Base-by-base conservation (phyloP, 2,797 vertebrate genomes). In the Acipenser ruthenus region DNA sequence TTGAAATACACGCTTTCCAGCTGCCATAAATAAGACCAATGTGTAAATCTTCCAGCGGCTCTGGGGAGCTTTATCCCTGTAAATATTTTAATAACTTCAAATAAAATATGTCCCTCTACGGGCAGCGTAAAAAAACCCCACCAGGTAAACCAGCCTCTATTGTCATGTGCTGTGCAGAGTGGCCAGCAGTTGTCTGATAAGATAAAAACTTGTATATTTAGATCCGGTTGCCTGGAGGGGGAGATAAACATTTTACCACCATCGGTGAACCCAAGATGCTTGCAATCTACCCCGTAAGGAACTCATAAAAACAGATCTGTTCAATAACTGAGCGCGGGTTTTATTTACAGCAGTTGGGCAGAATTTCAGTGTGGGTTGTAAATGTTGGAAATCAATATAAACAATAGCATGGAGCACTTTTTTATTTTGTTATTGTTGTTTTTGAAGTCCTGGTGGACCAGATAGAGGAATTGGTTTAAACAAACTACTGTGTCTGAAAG, bases 191-290 rank as follows among this genome's bases (percentile, higher is more conserved):
- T 55, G 58, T 62, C 68, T 62, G 66, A 66, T 70, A 59, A 70
- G 48, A 70, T 62, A 63, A 37, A 37, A 37, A 37, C 23, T 37
- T 37, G 23, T 37, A 37, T 37, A 37, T 37, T 37, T 37, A 37
- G 23, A 37, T 37, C 23, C 4, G 23, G 23, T 37, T 37, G 23
- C 23, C 23, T 37, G 23, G 23, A 62, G 65, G 67, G 60, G 58
- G 65, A 63, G 64, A 70, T 70, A 66, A 63, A 63, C 65, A 66
- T 66, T 70, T 55, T 55, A 15, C 13, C 60, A 66, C 15, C 65
- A 56, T 66, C 50, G 49, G 18, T 18, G 60, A n/a, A 59, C 52
- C 10, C 52, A 66, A 70, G 47, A 63, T 9, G 48, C 10, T 61
- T 60, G 60, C 49, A n/a, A 52, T 53, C 62, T 23, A 52, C 51